Base-by-base conservation (phyloP, 2,888 invertebrate genomes). In the Bruchidius siliquastri region DNA sequence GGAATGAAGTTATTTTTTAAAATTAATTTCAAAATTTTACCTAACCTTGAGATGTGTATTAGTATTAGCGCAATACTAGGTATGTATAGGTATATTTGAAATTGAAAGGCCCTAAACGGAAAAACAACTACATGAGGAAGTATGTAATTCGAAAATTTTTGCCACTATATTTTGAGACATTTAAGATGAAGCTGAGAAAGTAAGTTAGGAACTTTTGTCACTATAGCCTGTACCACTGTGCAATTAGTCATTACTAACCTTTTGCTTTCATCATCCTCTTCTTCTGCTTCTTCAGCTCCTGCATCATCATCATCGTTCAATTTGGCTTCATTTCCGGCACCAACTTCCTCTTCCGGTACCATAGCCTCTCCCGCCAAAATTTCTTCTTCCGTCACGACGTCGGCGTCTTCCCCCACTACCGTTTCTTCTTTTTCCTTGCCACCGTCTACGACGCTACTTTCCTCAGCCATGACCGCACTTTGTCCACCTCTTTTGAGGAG, bases 331-430 rank as follows among this genome's bases (percentile, higher is more conserved):
- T 71, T n/a, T 71, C 21, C 22, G 18, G 32, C 4, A 71, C 21
- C 20, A 68, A 22, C 68, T 68, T 68, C 68, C 68, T 68, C 68
- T 21, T 22, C 6, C 68, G 21, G 21, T 80, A 79, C 76, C 82
- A 82, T n/a, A 18, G 79, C 76, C 77, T 83, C 82, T 81, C 83
- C 84, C 83, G 84, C 83, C 81, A 84, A 84, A 82, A 84, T 80
- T 73, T 80, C 79, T 22, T 83, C 82, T 20, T 81, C 82, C 80
- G 83, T 83, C 83, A 81, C 84, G 82, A 83, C 49, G 49, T 49
- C 49, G 49, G 49, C 49, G 18, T 49, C 49, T 49, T 49, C 49
- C 49, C 49, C 49, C 49, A 49, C 49, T 13, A 49, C 18, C 49
- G 49, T 49, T 13, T 49, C 49, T 49, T 49, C 49, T 49, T 49